Conservation (phyloP, 2,797 vertebrate species). For the Hirundo rustica region DNA sequence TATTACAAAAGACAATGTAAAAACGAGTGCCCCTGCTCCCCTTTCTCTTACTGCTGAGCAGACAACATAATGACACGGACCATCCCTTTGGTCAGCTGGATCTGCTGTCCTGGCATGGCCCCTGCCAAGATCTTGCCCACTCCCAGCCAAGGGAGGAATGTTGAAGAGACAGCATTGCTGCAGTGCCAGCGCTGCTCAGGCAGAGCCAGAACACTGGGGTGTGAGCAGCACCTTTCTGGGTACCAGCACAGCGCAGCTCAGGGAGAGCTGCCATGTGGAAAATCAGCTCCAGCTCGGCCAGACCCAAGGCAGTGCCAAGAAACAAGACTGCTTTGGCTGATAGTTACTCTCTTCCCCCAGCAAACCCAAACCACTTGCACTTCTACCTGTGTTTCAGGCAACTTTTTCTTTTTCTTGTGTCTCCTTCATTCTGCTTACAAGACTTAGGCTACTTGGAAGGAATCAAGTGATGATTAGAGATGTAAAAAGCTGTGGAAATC, state of each 20-base stretch:
- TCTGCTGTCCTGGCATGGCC: not conserved
- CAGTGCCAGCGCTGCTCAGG: not conserved
- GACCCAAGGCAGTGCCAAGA: too few relatives aligned
- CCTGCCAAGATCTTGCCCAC: not conserved
- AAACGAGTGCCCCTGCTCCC: rapidly evolving
- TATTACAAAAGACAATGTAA: not conserved
- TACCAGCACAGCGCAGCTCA: not conserved
- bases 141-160: not conserved
- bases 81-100: not conserved
- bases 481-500: not conserved
- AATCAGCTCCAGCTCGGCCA: not conserved
- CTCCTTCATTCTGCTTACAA: not conserved
- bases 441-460: not conserved
- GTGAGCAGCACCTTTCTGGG: not conserved
- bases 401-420: not conserved
- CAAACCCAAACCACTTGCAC: not conserved
- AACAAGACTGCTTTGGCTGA: not conserved
- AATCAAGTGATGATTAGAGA: not conserved
- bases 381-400: not conserved
- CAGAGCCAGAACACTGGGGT: not conserved
- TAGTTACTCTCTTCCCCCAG: not conserved
- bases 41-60: not conserved
- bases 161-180: not conserved
- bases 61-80: not conserved
- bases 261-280: not conserved